Evolutionary conservation across 2,797 vertebrate genomes (phyloP).

Genomic region (Phataginus tricuspis): DNA sequence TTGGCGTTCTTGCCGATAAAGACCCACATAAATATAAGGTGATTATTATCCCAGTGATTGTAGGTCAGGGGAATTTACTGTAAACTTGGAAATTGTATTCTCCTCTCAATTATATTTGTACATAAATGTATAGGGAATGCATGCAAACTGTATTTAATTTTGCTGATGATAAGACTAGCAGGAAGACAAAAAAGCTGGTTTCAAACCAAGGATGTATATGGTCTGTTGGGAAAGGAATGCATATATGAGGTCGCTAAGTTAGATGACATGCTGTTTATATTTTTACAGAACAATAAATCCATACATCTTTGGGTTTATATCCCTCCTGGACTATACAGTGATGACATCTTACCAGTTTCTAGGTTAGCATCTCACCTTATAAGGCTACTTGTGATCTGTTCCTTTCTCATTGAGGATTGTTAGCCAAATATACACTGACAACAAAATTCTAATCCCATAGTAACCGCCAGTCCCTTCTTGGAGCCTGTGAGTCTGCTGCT

Average conservation of each 20-base stretch:
- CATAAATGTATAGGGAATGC: neutral
- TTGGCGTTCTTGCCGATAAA: neutral
- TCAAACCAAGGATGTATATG: neutral
- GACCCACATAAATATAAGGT: neutral
- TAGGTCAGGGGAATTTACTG: neutral
- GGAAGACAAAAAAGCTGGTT: neutral
- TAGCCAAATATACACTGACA: neutral
- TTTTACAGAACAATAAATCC: neutral
- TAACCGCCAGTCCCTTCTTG: too few species aligned
- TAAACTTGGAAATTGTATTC: neutral
- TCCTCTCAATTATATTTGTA: neutral
- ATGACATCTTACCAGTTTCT: neutral
- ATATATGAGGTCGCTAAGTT: neutral
- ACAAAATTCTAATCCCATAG: neutral
- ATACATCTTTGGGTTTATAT: too few species aligned
- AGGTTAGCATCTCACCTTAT: neutral
- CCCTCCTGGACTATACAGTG: too few species aligned
- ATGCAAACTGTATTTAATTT: neutral
- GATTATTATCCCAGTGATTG: neutral
- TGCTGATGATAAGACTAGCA: neutral
- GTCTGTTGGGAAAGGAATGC: neutral
- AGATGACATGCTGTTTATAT: neutral
- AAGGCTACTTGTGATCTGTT: neutral
- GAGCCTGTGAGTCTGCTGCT: too few species aligned
- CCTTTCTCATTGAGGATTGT: neutral